Base-by-base conservation (phyloP, 1,140 invertebrate genomes). In the Drosophila simulans region DNA sequence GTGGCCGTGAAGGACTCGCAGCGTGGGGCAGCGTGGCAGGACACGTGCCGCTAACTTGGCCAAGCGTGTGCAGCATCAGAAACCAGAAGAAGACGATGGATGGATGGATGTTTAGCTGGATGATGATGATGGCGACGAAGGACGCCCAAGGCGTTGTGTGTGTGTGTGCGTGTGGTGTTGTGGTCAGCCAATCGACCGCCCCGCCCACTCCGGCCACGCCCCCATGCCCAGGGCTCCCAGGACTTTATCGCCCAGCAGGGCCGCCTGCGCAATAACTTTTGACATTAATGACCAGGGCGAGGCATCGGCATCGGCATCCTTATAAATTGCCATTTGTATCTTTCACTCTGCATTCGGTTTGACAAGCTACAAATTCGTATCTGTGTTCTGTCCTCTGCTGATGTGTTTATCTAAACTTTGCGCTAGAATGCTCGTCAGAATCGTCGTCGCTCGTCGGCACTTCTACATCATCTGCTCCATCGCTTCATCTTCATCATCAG, bases 241-340 rank as follows among this genome's bases (percentile, higher is more conserved):
- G 72, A 75, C 78, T 76, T 80, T 80, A 80, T 80, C 77, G 77
- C 1, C 10, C 69, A 48, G 25, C 55, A 27, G 52, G 60, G 63
- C 84, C 77, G 84, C 73, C 85, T 83, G 75, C 79, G 84, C 83
- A 83, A 88, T 88, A 88, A 88, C 83, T 88, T 88, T 88, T 84
- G 84, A 80, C 80, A 89, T 89, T 89, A 89, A 89, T 89, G 84
- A 80, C 80, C 84, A 60, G 55, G 60, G 51, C 45, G 25, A 55
- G 40, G 64, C 69, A 48, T 69, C n/a, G 8, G 68, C 69, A 72
- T 63, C 58, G 57, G 58, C 77, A 64, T 70, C 70, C 69, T 80
- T 85, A 60, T 85, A 82, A 86, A 76, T 86, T 88, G 83, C 60
- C 80, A 80, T 89, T 89, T 89, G 84, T 89, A 84, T 80, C 79